Evolutionary conservation across 2,888 invertebrate species (phyloP).

Genomic region (Lottia gigantea): DNA sequence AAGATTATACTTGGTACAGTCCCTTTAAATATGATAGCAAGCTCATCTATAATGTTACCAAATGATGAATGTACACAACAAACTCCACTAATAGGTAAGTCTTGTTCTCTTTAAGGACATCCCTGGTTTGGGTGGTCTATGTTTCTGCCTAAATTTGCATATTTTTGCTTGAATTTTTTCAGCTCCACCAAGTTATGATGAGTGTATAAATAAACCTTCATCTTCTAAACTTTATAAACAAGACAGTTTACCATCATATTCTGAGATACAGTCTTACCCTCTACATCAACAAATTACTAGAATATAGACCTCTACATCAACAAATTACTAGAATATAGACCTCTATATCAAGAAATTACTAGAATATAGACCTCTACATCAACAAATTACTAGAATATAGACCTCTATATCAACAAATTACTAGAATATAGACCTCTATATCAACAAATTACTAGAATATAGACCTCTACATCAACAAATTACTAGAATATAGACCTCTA

Average conservation of each 20-base stretch:
- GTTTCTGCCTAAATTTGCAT: no score
- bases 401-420: no score
- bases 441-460: no score
- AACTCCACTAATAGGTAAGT: neutral
- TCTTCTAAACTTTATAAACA: neutral
- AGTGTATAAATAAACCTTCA: neutral
- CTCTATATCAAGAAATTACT: neutral
- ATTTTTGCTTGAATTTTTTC: neutral
- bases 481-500: neutral
- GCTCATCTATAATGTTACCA: neutral
- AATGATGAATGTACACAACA: neutral
- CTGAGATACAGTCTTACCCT: conserved; percentile 1
- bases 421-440: no score
- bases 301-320: neutral
- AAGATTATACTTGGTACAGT: neutral
- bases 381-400: no score
- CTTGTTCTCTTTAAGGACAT: neutral
- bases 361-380: neutral
- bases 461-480: neutral
- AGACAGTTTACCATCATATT: conserved; percentile 9
- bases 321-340: no score
- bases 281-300: conserved; percentile 1
- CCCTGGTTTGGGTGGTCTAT: no score
- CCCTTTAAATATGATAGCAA: neutral
- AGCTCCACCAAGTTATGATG: conserved; percentile 6